A percentile compares a stretch with the other conserved stretches of the same genome.
Conservation (phyloP, 2,888 invertebrate genomes). For the Caenorhabditis macrosperma region DNA sequence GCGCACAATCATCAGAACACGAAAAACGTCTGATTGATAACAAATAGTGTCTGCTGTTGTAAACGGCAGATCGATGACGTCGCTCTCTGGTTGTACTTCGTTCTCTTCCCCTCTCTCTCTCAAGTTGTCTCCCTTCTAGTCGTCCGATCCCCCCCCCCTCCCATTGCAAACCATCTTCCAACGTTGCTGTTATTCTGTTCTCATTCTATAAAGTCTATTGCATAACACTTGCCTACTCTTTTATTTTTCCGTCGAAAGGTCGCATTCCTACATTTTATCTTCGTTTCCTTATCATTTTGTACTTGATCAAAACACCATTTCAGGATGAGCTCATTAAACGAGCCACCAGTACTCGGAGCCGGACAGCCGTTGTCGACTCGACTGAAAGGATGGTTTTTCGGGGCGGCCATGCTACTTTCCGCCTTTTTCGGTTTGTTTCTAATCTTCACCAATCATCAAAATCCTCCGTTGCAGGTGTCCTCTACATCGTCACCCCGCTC, state of each 20-base stretch:
- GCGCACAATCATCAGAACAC: conserved; percentile 10
- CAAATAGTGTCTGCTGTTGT: conserved; percentile 17
- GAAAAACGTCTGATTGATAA: not conserved
- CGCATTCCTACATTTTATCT: not conserved
- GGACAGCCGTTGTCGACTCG: conserved; percentile 68
- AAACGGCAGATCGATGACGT: conserved; percentile 26
- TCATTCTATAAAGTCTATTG: conserved; percentile 22
- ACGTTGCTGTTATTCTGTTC: not conserved
- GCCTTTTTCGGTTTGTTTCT: conserved; percentile 71
- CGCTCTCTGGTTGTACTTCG: conserved; percentile 1
- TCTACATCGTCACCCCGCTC: conserved; percentile 77
- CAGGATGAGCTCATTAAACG: conserved; percentile 60
- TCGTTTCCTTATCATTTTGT: not conserved
- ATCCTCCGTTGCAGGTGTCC: conserved; percentile 57
- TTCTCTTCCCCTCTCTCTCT: conserved; percentile 7
- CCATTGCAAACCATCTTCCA: conserved; percentile 30
- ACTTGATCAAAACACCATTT: not conserved
- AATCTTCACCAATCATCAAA: not conserved
- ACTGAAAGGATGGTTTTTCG: conserved; percentile 69
- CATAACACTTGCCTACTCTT: not conserved
- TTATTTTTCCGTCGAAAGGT: not conserved
- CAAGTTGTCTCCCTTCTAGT: conserved; percentile 13
- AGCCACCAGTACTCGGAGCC: conserved; percentile 70
- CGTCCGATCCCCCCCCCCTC: not conserved
- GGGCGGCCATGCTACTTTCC: conserved; percentile 69